Evolutionary conservation across 2,113 vertebrate species (phyloP).

Genomic region (Synodontis membranacea): DNA sequence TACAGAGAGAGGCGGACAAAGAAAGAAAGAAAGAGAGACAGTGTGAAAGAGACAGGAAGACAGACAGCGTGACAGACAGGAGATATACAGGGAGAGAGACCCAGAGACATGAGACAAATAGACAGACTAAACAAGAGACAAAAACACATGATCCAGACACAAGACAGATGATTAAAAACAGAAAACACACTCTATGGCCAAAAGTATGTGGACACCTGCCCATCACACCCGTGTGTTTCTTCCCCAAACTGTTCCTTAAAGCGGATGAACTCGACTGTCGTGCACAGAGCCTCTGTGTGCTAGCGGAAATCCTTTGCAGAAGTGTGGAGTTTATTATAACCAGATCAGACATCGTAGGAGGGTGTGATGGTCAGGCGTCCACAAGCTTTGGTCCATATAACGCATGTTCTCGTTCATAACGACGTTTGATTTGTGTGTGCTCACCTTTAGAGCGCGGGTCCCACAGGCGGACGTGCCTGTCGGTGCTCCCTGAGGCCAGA

Average conservation of each 20-base stretch:
- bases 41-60: no score
- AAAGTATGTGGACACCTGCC: background rate
- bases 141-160: no score
- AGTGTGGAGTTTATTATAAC: background rate
- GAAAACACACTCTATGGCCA: background rate
- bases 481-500: constrained; percentile 90
- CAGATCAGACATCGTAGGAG: background rate
- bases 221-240: background rate
- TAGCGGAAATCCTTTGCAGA: background rate
- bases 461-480: constrained; percentile 92
- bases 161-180: background rate
- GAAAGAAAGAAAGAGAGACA: no score
- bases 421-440: background rate
- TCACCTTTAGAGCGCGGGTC: constrained; percentile 92
- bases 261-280: background rate
- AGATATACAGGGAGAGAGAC: background rate
- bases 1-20: no score
- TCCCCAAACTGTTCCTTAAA: background rate
- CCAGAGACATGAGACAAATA: no score
- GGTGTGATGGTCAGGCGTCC: background rate
- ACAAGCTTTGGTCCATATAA: background rate
- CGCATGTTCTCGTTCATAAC: background rate
- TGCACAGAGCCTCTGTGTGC: background rate
- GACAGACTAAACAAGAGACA: no score
- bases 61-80: no score